phyloP scores from a whole-genome alignment of 2,797 vertebrate species.

The Acanthiza pusilla region DNA sequence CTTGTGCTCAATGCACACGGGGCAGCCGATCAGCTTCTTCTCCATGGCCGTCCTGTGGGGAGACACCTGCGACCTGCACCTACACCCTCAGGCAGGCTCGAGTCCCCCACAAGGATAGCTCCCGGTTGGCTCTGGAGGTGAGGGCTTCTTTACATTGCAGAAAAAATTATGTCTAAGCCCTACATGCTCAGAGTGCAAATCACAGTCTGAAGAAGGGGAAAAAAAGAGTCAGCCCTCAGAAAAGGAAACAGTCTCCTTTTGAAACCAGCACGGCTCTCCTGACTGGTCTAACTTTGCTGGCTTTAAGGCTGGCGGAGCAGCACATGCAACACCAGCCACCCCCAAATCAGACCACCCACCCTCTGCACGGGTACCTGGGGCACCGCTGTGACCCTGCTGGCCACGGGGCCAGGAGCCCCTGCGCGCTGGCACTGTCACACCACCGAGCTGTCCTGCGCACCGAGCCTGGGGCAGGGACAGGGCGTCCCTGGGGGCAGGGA shows the following conservation, averaged over 20 bases:
- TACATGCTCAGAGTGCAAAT: background rate
- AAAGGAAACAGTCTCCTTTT: background rate
- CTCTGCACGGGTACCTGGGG: accelerated
- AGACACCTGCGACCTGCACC: background rate
- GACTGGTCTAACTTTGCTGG: accelerated
- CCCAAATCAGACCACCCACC: accelerated
- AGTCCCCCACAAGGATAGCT: accelerated
- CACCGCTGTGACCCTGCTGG: background rate
- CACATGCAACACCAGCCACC: background rate
- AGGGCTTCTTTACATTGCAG: background rate
- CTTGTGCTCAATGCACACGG: conserved; percentile 97
- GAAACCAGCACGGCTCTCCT: background rate
- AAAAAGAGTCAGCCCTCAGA: background rate
- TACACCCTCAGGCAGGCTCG: accelerated
- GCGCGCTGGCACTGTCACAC: accelerated
- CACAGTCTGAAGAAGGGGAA: accelerated
- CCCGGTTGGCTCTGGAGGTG: accelerated
- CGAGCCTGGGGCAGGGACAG: background rate
- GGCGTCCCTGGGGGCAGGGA: background rate
- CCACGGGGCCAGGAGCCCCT: accelerated
- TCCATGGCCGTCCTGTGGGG: conserved; percentile 90
- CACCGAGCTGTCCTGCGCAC: background rate
- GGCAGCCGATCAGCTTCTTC: conserved; percentile 96
- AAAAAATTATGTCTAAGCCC: background rate
- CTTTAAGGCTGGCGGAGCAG: background rate